Percentiles rank a stretch among this genome's conserved stretches.
Evolutionary conservation across 1,140 invertebrate genomes (phyloP).

Genomic region (Pseudobourletiella spinata): DNA sequence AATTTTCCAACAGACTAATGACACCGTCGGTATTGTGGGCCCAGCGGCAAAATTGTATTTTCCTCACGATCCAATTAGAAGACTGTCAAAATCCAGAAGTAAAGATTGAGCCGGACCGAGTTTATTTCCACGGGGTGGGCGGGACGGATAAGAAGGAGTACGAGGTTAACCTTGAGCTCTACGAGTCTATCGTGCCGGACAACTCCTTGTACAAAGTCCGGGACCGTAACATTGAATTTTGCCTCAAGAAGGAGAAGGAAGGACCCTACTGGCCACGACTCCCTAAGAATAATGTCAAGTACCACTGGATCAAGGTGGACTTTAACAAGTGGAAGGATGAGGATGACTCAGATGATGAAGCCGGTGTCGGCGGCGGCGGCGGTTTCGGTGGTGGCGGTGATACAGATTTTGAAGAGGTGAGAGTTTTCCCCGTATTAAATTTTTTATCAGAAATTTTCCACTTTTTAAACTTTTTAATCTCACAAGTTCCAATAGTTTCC

Average conservation of each 20-base stretch:
- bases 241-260: conserved; percentile 61
- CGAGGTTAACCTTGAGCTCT: conserved; percentile 75
- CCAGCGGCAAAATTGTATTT: conserved; percentile 68
- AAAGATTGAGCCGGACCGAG: conserved; percentile 65
- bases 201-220: conserved; percentile 49
- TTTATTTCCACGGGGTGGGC: conserved; percentile 76
- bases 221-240: conserved; percentile 66
- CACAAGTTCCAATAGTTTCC: no score
- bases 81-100: conserved; percentile 76
- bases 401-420: conserved; percentile 53
- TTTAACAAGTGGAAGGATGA: conserved; percentile 97
- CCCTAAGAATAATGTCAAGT: conserved; percentile 70
- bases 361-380: conserved; percentile 35
- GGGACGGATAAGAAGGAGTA: conserved; percentile 75
- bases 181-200: conserved; percentile 69
- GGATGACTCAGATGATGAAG: conserved; percentile 65
- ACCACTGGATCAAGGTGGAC: conserved; percentile 93
- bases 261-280: conserved; percentile 70
- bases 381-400: conserved; percentile 26
- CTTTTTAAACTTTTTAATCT: no score
- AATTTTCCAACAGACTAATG: no score
- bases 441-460: no score
- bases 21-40: conserved; percentile 80
- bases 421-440: conserved; percentile 21
- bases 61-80: conserved; percentile 79